phyloP scores from a whole-genome alignment of 2,797 vertebrate genomes.

The Squalus acanthias region DNA sequence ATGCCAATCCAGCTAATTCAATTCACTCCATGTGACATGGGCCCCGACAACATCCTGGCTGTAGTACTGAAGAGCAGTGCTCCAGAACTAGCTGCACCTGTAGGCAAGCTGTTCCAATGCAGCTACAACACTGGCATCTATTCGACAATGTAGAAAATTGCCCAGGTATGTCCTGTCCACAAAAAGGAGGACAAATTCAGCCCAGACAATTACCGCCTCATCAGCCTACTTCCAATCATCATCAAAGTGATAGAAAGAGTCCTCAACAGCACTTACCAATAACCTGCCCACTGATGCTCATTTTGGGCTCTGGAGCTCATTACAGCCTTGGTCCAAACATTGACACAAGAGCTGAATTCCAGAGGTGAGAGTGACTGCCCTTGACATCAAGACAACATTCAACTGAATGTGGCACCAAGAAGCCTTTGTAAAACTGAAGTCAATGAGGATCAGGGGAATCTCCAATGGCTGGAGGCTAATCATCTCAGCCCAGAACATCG shows the following conservation, averaged over 20 bases:
- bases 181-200: not conserved
- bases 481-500: not conserved
- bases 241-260: not conserved
- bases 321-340: not conserved
- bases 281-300: not conserved
- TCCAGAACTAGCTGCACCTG: not conserved
- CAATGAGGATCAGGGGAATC: not conserved
- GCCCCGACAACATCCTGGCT: not conserved
- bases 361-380: not conserved
- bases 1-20: not conserved
- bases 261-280: not conserved
- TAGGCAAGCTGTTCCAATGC: not conserved
- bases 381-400: not conserved
- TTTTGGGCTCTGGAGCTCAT: not conserved
- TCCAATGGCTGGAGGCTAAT: not conserved
- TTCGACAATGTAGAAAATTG: not conserved
- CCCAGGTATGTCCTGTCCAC: not conserved
- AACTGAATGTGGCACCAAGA: not conserved
- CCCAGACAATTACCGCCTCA: not conserved
- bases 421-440: not conserved
- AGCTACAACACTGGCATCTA: not conserved
- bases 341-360: no score
- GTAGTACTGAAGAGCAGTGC: not conserved
- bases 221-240: not conserved
- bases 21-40: not conserved